phyloP scores from a whole-genome alignment of 2,113 vertebrate genomes.

The Ceyx cyanopectus region DNA sequence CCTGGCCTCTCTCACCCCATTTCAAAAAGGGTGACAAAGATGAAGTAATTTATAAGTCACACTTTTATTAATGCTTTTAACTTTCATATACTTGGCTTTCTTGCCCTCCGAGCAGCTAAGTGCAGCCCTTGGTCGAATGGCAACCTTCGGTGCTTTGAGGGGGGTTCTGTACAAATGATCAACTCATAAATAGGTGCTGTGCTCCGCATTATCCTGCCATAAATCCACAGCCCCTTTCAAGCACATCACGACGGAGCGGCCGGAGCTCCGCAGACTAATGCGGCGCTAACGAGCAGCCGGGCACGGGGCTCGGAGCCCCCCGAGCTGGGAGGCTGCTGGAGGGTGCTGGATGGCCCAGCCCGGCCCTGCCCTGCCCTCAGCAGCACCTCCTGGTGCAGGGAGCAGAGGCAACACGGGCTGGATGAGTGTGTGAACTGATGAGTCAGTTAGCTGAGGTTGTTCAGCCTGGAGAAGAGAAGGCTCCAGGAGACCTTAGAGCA shows the following conservation, averaged over 20 bases:
- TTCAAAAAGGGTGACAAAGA: constrained; percentile 89
- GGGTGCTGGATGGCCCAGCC: background rate
- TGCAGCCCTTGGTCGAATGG: constrained; percentile 78
- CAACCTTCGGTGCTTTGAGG: constrained; percentile 81
- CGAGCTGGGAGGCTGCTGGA: background rate
- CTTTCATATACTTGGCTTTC: constrained; percentile 84
- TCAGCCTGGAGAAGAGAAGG: no score
- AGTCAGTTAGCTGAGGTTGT: no score
- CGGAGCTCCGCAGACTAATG: constrained; percentile 77
- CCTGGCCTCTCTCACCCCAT: constrained; percentile 87
- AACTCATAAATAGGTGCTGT: constrained; percentile 85
- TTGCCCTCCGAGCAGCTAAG: constrained; percentile 79
- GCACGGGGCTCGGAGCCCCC: background rate
- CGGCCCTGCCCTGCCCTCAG: no score
- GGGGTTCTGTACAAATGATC: constrained; percentile 83
- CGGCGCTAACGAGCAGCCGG: constrained; percentile 79
- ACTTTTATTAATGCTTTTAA: constrained; percentile 91
- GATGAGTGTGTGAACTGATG: background rate
- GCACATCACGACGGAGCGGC: constrained; percentile 79
- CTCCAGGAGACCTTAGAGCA: no score
- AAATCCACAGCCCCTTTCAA: constrained; percentile 84
- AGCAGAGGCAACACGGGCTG: background rate
- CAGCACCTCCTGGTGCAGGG: background rate
- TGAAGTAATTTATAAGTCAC: constrained; percentile 90
- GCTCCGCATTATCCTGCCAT: constrained; percentile 82